phyloP scores from a whole-genome alignment of 2,797 vertebrate species.

The Pangasius larnaudii region DNA sequence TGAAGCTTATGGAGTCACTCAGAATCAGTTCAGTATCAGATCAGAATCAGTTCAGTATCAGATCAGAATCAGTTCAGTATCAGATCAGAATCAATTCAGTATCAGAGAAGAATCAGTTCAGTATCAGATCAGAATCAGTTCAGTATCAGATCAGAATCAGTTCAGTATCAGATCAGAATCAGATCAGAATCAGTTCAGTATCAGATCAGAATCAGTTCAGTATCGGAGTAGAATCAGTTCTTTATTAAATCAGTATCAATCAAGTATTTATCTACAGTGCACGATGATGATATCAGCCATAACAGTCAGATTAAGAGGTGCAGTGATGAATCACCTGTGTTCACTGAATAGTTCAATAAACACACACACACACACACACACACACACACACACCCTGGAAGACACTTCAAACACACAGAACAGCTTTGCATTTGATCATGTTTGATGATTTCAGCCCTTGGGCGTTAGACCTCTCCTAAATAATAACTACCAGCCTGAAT shows the following conservation, averaged over 20 bases:
- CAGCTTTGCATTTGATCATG: not conserved
- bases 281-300: not conserved
- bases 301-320: not conserved
- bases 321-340: not conserved
- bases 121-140: not conserved
- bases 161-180: not conserved
- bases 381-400: constrained; percentile 3
- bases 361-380: not conserved
- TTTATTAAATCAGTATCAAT: not conserved
- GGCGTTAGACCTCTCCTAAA: not conserved
- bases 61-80: not conserved
- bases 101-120: not conserved
- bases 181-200: not conserved
- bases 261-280: not conserved
- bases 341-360: not conserved
- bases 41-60: not conserved
- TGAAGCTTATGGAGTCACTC: not conserved
- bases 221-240: not conserved
- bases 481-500: not conserved
- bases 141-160: not conserved
- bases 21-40: not conserved
- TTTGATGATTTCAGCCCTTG: not conserved
- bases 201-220: not conserved
- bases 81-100: not conserved
- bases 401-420: not conserved